Base-by-base conservation (phyloP, 1,140 invertebrate species). In the Drosophila mauritiana region DNA sequence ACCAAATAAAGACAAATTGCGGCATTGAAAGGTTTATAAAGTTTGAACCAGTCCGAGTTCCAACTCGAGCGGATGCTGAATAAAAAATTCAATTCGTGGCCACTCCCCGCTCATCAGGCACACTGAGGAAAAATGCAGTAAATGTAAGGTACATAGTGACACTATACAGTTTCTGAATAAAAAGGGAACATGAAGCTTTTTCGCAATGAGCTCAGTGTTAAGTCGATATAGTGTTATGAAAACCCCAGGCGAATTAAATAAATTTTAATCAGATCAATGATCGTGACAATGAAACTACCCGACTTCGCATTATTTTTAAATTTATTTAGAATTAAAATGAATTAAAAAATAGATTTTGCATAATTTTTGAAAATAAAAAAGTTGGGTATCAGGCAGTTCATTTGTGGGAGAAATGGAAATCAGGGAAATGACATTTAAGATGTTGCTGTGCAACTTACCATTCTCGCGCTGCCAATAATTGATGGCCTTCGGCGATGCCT, bases 401-500 rank as follows among this genome's bases (percentile, higher is more conserved):
- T n/a, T 5, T 5, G 1, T n/a, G 2, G 7, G 7, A 10, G 0
- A 31, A 31, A 10, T 8, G 7, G 2, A 49, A 49, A 36, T 27
- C 6, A 25, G 7, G 8, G 7, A 31, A 15, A 34, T 17, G 31
- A 13, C 3, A n/a, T 17, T 31, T 27, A 59, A 43, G 22, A 42
- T 63, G 54, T 63, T 63, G 17, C n/a, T 46, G 48, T 34, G 13
- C 37, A 59, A 77, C 93, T 94, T 93, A 97, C 96, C 96, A 80
- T 95, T 96, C 81, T 97, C 96, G 80, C 96, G 94, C 51, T 96
- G 97, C 97, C 97, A 97, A 90, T 97, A 97, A 93, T 97, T 97
- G 92, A 97, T 96, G 64, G 97, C 96, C 92, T 96, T 96, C 8
- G 97, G 97, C 31, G 96, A 97, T 55, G 96, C 96, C 92, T 97